phyloP scores from a whole-genome alignment of 2,797 vertebrate genomes.

The Gila robusta region DNA sequence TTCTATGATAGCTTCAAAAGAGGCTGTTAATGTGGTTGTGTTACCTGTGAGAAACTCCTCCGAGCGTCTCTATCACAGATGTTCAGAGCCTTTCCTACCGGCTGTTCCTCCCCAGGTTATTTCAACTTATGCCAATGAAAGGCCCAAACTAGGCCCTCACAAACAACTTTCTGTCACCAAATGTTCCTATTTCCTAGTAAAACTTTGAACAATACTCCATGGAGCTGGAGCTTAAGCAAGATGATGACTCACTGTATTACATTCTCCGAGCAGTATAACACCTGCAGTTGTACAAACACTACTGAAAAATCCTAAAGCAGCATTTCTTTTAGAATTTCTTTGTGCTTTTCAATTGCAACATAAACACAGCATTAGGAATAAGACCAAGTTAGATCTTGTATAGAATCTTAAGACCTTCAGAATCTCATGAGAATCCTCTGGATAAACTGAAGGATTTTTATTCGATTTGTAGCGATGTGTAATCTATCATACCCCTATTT shows the following conservation, averaged over 20 bases:
- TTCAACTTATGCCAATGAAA: constrained; percentile 45
- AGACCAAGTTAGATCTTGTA: neutral
- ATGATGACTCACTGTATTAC: constrained; percentile 18
- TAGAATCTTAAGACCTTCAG: neutral
- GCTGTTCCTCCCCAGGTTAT: constrained; percentile 54
- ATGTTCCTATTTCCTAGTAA: constrained; percentile 51
- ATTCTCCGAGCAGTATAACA: neutral
- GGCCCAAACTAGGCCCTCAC: constrained; percentile 38
- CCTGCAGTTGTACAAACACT: constrained; percentile 18
- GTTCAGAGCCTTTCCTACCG: constrained; percentile 54
- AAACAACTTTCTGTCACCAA: constrained; percentile 39
- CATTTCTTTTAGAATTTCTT: neutral
- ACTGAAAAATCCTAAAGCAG: neutral
- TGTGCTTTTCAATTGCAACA: neutral
- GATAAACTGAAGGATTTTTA: constrained; percentile 7
- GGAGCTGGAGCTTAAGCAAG: constrained; percentile 17
- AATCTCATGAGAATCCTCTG: neutral
- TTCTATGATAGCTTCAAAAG: constrained; percentile 44
- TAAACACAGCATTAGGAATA: constrained; percentile 1
- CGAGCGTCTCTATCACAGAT: constrained; percentile 50
- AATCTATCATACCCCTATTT: neutral
- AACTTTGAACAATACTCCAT: constrained; percentile 47
- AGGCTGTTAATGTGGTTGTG: constrained; percentile 34
- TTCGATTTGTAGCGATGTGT: neutral
- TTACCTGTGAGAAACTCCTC: constrained; percentile 36